phyloP scores from a whole-genome alignment of 2,888 invertebrate genomes.

The Macaria liturata region DNA sequence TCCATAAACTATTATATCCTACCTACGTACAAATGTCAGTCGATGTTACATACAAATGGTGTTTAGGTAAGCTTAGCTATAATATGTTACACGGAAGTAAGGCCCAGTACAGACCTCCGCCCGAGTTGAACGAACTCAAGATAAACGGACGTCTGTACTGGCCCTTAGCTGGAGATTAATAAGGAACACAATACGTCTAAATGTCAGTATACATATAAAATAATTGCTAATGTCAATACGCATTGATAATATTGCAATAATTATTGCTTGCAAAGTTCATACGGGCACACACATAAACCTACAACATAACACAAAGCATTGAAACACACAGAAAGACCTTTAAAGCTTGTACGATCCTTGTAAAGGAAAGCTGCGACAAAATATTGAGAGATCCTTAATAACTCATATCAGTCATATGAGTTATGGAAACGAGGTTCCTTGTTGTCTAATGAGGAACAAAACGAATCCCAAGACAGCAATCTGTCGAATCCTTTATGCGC shows the following conservation, averaged over 20 bases:
- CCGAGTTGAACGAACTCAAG: slow-evolving; percentile 40
- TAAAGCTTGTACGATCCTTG: slow-evolving; percentile 5
- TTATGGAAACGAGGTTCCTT: no score
- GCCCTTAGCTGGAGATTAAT: slow-evolving; percentile 44
- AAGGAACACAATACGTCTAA: slow-evolving; percentile 50
- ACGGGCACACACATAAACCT: slow-evolving; percentile 49
- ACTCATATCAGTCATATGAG: no score
- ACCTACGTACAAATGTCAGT: slow-evolving; percentile 81
- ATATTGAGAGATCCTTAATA: neutral
- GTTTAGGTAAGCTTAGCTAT: slow-evolving; percentile 62
- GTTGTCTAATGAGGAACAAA: no score
- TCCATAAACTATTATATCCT: slow-evolving; percentile 53
- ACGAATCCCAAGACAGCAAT: no score
- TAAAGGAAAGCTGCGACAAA: slow-evolving; percentile 11
- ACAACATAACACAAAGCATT: slow-evolving; percentile 15
- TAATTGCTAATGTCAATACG: slow-evolving; percentile 36
- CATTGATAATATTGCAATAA: slow-evolving; percentile 63
- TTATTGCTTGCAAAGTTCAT: slow-evolving; percentile 65
- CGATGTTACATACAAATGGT: slow-evolving; percentile 81
- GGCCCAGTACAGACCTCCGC: slow-evolving; percentile 42
- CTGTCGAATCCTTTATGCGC: no score
- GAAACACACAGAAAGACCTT: slow-evolving; percentile 23
- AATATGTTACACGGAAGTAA: slow-evolving; percentile 43
- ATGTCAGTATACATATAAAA: slow-evolving; percentile 50
- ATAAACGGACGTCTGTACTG: slow-evolving; percentile 46